A percentile compares a stretch with the other conserved stretches of the same genome.
Conservation (phyloP, 2,113 vertebrate genomes). For the Seriola rivoliana region DNA sequence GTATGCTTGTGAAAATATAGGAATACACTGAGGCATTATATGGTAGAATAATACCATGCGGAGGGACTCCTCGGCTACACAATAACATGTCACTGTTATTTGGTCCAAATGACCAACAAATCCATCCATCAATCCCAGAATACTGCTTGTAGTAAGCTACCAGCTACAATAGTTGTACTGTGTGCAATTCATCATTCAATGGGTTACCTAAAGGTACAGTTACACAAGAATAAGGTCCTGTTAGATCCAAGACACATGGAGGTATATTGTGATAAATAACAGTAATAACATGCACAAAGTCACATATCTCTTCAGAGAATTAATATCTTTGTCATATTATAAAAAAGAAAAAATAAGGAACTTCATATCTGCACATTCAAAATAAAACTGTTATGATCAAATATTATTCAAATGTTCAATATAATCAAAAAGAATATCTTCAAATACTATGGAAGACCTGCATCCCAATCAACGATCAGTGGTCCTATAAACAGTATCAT, state of each 20-base stretch:
- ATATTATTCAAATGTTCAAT: slow-evolving; percentile 24
- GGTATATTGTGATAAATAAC: slow-evolving; percentile 74
- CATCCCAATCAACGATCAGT: slow-evolving; percentile 55
- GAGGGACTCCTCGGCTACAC: slow-evolving; percentile 26
- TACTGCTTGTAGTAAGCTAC: slow-evolving; percentile 29
- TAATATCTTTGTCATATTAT: slow-evolving; percentile 45
- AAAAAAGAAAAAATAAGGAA: slow-evolving; percentile 18
- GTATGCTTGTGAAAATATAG: slow-evolving; percentile 38
- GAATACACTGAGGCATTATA: slow-evolving; percentile 28
- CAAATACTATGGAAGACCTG: slow-evolving; percentile 72
- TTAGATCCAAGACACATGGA: slow-evolving; percentile 66
- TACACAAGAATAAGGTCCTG: slow-evolving; percentile 51
- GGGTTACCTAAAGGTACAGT: slow-evolving; percentile 40
- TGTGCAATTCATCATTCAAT: slow-evolving; percentile 64
- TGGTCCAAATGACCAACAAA: slow-evolving; percentile 18
- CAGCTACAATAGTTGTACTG: slow-evolving; percentile 48
- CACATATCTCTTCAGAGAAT: slow-evolving; percentile 42
- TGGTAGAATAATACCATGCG: slow-evolving; percentile 33
- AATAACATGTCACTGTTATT: slow-evolving; percentile 15
- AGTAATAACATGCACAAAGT: slow-evolving; percentile 73
- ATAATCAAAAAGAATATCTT: slow-evolving; percentile 46
- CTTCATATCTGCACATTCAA: slow-evolving; percentile 27
- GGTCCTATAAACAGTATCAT: slow-evolving; percentile 24
- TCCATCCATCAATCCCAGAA: slow-evolving; percentile 21
- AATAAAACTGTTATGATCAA: slow-evolving; percentile 33